Base-by-base conservation (phyloP, 2,797 vertebrate genomes). In the Champsocephalus esox region DNA sequence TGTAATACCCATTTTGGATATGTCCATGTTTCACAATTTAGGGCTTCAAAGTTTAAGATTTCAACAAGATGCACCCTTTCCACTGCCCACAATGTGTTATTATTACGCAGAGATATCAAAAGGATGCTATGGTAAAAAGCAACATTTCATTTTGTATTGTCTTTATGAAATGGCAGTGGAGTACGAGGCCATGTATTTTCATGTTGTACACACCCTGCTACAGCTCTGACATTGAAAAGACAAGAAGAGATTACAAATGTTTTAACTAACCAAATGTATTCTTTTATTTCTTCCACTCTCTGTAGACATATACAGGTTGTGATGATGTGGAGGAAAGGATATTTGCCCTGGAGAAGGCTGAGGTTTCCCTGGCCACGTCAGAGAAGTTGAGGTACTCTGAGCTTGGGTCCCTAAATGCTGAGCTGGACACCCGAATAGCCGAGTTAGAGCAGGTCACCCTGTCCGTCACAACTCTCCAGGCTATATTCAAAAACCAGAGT, bases 401-500 rank as follows among this genome's bases (percentile, higher is more conserved):
- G 50, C 59, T 75, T 10, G 32, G 5, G 51, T 8, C 8, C 12
- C 74, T 80, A 2, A 43, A 9, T 0, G 16, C 38, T 41, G 77
- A 74, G 54, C 65, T 68, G 44, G 56, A 72, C 34, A 24, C n/a
- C 3, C 28, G n/a, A 9, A 12, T 70, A 54, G 60, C 48, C 13
- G 70, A 80, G 32, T 57, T 74, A 0, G 73, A 82, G 2, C 80
- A 74, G 70, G 45, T 66, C 2, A 6, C 49, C 14, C 10, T 75
- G 51, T 75, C 66, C 0, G 9, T 80, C 58, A 44, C 58, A 44
- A 34, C 50, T 21, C 73, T 82, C n/a, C 59, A 67, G 43, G 55
- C 45, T n/a, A 50, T 66, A 63, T 65, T 80, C 21, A 72, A 75
- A 14, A 71, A 69, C 68, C 75, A 75, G 28, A 75, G 68, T 52